Percentiles rank a stretch among this genome's conserved stretches.
phyloP scores from a whole-genome alignment of 2,113 vertebrate genomes.

The Phycodurus eques region DNA sequence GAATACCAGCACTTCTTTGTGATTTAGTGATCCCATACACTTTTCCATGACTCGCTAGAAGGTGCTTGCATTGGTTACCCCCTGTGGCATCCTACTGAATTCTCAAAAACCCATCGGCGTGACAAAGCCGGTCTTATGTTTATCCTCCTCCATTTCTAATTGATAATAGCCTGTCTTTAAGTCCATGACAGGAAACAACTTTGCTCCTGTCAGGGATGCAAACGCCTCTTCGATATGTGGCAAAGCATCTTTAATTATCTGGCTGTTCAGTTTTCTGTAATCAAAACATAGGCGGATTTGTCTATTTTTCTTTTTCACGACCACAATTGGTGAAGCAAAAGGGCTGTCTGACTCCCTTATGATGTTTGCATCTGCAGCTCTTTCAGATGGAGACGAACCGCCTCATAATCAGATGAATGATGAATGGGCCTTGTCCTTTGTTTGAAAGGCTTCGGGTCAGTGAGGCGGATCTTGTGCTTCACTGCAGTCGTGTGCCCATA shows the following conservation, averaged over 20 bases:
- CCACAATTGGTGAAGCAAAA: background rate
- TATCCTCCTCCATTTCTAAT: background rate
- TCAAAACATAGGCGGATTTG: background rate
- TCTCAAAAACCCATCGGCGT: constrained; percentile 1
- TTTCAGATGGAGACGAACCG: background rate
- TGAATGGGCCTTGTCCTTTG: constrained; percentile 1
- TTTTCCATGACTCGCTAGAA: background rate
- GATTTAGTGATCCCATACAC: background rate
- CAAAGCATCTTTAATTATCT: background rate
- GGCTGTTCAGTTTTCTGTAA: background rate
- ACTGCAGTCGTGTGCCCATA: constrained; percentile 5
- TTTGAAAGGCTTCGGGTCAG: background rate
- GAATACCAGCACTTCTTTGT: constrained; percentile 5
- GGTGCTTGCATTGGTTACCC: background rate
- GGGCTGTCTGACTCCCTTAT: background rate
- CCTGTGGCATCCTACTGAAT: constrained; percentile 7
- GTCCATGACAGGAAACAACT: constrained; percentile 9
- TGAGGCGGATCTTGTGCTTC: background rate
- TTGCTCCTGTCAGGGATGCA: background rate
- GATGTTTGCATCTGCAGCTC: background rate
- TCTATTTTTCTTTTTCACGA: background rate
- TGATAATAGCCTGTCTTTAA: background rate
- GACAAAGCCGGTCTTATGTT: background rate
- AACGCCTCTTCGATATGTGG: background rate
- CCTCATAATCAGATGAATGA: background rate